Conservation (phyloP, 2,113 vertebrate species). For the Talpa occidentalis region DNA sequence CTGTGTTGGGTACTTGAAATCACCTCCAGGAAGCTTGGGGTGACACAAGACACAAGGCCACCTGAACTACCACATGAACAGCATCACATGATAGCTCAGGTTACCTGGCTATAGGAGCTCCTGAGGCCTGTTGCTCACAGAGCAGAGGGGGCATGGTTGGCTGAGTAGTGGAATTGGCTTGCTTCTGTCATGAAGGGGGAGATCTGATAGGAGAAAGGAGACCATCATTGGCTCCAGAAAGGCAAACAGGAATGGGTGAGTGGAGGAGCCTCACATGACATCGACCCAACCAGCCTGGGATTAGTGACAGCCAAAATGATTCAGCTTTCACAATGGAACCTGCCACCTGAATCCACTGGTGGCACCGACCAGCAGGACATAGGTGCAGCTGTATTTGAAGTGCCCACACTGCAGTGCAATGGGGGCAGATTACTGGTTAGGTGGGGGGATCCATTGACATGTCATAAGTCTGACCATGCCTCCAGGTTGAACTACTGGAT, state of each 20-base stretch:
- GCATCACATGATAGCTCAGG: background rate
- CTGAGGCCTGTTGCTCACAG: background rate
- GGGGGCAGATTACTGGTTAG: background rate
- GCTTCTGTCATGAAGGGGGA: too few species aligned
- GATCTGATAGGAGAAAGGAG: too few species aligned
- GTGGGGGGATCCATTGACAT: too few species aligned
- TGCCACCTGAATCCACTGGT: background rate
- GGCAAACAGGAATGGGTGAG: too few species aligned
- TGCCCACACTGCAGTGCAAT: fast-evolving
- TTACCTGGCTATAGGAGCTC: too few species aligned
- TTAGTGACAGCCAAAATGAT: too few species aligned
- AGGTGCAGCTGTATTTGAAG: background rate
- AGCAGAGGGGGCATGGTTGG: background rate
- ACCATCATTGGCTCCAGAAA: too few species aligned
- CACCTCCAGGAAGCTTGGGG: background rate
- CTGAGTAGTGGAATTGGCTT: too few species aligned
- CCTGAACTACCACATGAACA: background rate
- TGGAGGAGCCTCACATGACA: too few species aligned
- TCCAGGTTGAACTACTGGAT: background rate
- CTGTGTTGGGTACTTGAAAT: background rate
- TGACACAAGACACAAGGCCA: background rate
- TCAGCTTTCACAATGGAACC: background rate
- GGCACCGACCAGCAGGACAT: background rate
- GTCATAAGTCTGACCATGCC: background rate
- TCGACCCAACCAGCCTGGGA: too few species aligned